Percentiles rank a stretch among this genome's conserved stretches.
phyloP scores from a whole-genome alignment of 2,888 invertebrate genomes.

The Branchellion lobata region DNA sequence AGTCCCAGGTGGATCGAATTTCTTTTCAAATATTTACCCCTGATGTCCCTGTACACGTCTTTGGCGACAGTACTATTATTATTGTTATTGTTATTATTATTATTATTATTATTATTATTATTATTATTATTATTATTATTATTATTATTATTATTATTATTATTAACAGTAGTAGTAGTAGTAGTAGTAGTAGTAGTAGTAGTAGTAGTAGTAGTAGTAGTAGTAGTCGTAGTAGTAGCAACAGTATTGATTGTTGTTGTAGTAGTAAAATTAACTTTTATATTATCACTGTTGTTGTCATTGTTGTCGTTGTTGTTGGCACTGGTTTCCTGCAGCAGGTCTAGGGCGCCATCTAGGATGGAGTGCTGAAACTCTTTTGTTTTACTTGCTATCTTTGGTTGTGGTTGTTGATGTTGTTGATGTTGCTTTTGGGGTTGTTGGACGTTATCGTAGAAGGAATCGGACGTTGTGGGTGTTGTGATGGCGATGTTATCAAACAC shows the following conservation, averaged over 20 bases:
- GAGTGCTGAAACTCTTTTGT: neutral
- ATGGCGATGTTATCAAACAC: no score
- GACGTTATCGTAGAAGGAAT: no score
- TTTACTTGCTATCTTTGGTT: neutral
- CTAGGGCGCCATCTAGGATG: neutral
- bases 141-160: no score
- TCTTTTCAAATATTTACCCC: conserved; percentile 6
- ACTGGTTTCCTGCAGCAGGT: neutral
- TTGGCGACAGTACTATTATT: neutral
- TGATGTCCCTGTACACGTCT: neutral
- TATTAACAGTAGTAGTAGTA: conserved; percentile 22
- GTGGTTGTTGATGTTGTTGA: neutral
- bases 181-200: conserved; percentile 27
- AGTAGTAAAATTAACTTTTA: neutral
- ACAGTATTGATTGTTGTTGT: neutral
- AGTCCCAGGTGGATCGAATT: neutral
- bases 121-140: no score
- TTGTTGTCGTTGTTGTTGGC: neutral
- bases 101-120: neutral
- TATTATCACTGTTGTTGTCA: neutral
- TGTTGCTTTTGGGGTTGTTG: neutral
- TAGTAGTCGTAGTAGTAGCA: conserved; percentile 18
- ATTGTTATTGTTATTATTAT: neutral
- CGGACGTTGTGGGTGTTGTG: no score
- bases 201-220: conserved; percentile 21